Conservation (phyloP, 2,113 vertebrate genomes). For the Pelusios castaneus region DNA sequence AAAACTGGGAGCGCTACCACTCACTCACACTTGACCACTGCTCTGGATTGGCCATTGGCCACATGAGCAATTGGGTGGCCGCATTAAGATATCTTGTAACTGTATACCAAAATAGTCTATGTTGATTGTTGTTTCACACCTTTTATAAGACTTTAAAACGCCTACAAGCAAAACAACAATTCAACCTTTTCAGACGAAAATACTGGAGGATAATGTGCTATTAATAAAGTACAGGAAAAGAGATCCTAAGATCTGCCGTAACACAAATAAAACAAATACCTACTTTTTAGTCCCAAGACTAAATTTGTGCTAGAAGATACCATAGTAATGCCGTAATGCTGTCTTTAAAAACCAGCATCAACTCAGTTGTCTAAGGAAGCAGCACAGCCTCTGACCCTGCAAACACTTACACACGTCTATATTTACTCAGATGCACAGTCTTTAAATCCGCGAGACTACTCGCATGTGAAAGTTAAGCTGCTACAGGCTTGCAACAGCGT, state of each 20-base stretch:
- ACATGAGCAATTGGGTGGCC: too few species aligned
- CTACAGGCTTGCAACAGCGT: background rate
- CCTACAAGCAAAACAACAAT: slow-evolving; percentile 32
- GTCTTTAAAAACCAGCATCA: background rate
- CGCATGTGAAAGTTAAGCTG: background rate
- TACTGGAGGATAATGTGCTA: slow-evolving; percentile 2
- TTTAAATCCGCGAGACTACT: background rate
- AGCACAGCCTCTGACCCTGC: background rate
- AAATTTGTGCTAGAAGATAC: background rate
- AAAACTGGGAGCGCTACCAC: too few species aligned
- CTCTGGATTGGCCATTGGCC: too few species aligned
- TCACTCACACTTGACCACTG: too few species aligned
- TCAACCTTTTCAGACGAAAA: slow-evolving; percentile 8
- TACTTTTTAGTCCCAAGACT: background rate
- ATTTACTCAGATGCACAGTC: background rate
- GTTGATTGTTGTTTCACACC: slow-evolving; percentile 19
- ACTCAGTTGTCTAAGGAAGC: background rate
- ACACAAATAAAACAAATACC: background rate
- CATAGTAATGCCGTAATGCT: background rate
- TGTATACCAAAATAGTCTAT: background rate
- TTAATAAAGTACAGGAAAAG: slow-evolving; percentile 1
- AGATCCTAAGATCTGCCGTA: background rate
- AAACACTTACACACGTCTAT: background rate
- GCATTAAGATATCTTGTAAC: background rate
- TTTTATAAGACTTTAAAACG: slow-evolving; percentile 16